phyloP scores from a whole-genome alignment of 2,888 invertebrate genomes.

The Xylocampa areola region DNA sequence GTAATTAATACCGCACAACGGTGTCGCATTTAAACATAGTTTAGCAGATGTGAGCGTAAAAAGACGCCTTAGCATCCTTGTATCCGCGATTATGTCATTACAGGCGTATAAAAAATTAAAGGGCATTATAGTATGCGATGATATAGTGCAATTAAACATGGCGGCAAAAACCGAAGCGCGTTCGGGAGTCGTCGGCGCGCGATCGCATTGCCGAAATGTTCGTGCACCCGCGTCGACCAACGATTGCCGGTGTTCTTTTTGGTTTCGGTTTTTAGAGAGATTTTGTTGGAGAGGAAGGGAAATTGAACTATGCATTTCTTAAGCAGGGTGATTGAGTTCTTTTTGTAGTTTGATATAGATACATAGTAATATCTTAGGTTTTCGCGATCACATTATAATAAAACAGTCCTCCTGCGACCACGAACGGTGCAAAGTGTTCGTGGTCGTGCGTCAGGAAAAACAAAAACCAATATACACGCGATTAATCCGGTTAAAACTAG shows the following conservation, averaged over 20 bases:
- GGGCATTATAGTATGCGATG: slow-evolving; percentile 88
- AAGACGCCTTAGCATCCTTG: slow-evolving; percentile 68
- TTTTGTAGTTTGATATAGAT: no score
- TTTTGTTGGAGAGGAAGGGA: not conserved
- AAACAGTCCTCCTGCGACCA: no score
- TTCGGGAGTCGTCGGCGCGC: slow-evolving; percentile 49
- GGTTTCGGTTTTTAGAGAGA: slow-evolving; percentile 24
- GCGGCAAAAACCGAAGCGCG: slow-evolving; percentile 60
- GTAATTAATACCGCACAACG: slow-evolving; percentile 30
- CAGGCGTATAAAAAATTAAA: slow-evolving; percentile 78
- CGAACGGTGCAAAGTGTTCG: no score
- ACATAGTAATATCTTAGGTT: no score
- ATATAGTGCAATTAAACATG: slow-evolving; percentile 85
- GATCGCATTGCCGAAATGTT: slow-evolving; percentile 63
- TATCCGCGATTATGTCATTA: slow-evolving; percentile 87
- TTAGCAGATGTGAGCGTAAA: slow-evolving; percentile 70
- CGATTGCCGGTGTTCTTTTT: slow-evolving; percentile 48
- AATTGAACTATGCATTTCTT: no score
- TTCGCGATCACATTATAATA: no score
- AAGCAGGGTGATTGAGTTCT: no score
- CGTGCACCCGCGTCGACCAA: slow-evolving; percentile 38
- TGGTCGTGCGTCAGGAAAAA: no score
- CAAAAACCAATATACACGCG: no score
- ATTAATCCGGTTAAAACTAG: no score
- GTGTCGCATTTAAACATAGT: slow-evolving; percentile 48